Conservation (phyloP, 2,113 vertebrate species). For the Menidia beryllina region DNA sequence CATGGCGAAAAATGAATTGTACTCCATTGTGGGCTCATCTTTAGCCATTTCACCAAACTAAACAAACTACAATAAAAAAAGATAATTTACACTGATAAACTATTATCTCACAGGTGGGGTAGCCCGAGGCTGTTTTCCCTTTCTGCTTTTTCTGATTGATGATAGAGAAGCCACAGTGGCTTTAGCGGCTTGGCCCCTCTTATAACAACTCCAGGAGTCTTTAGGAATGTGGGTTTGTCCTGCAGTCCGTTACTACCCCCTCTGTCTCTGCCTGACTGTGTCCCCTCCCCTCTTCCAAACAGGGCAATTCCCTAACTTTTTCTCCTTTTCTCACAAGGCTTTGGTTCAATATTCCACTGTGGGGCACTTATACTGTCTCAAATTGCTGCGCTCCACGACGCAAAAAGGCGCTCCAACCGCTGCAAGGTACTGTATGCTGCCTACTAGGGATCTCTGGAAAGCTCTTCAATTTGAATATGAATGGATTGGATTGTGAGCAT, state of each 20-base stretch:
- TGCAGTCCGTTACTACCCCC: conserved; percentile 81
- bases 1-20: too few relatives aligned
- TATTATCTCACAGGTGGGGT: conserved; percentile 42
- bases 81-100: neutral
- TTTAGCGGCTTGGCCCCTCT: conserved; percentile 65
- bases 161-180: conserved; percentile 51
- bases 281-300: conserved; percentile 86
- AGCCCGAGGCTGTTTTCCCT: conserved; percentile 25
- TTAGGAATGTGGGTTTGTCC: conserved; percentile 85
- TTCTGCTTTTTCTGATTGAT: conserved; percentile 24
- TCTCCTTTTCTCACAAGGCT: conserved; percentile 82
- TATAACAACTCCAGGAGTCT: conserved; percentile 74
- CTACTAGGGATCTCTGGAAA: conserved; percentile 31
- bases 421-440: conserved; percentile 74
- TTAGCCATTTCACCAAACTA: neutral
- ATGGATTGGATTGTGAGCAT: conserved; percentile 53
- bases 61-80: neutral
- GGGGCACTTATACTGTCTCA: conserved; percentile 75
- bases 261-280: conserved; percentile 72
- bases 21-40: neutral
- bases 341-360: conserved; percentile 82
- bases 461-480: conserved; percentile 28
- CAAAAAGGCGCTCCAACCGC: conserved; percentile 61
- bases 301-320: conserved; percentile 86
- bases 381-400: conserved; percentile 82